Base-by-base conservation (phyloP, 2,797 vertebrate genomes). In the Manis crassicaudata region DNA sequence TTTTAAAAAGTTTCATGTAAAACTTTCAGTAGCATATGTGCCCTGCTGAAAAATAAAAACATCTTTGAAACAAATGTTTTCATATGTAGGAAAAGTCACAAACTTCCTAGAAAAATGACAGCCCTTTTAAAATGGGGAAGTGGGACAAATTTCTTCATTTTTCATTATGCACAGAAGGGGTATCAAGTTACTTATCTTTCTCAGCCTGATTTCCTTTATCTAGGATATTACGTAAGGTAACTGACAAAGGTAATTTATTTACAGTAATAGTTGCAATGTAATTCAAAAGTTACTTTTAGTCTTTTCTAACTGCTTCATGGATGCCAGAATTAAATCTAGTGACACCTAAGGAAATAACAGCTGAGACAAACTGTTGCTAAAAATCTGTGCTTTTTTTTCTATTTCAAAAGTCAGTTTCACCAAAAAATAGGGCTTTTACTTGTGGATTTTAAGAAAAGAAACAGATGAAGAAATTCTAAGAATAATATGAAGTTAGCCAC, bases 91-190 rank as follows among this genome's bases (percentile, higher is more conserved):
- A 89, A 92, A 92, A 92, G 9, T 52, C 46, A 72, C 20, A 50
- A 67, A 70, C 43, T 86, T 76, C 50, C 75, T 88, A 77, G 73
- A 60, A 68, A 91, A 88, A 93, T n/a, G 62, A 68, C 21, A 46
- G 21, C 37, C 23, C 32, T 54, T 93, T 93, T 73, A 56, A 72
- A 58, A 76, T 58, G 3, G 32, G 27, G 10, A 6, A 56, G 29
- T 27, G 32, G 12, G 23, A 37, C 4, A 25, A n/a, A 1, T 54
- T 25, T 10, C 23, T 75, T 54, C 68, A 58, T 54, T 63, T 62
- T 68, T 32, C 11, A 3, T 52, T 82, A 60, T 6, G 46, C 46
- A 83, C 40, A 52, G 14, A 50, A 13, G 50, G 37, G 11, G 6
- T 23, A 25, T 25, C 11, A 80, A 58, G 10, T n/a, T 62, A 79